Evolutionary conservation across 2,888 invertebrate species (phyloP).

Genomic region (Chrysolina haemoptera): DNA sequence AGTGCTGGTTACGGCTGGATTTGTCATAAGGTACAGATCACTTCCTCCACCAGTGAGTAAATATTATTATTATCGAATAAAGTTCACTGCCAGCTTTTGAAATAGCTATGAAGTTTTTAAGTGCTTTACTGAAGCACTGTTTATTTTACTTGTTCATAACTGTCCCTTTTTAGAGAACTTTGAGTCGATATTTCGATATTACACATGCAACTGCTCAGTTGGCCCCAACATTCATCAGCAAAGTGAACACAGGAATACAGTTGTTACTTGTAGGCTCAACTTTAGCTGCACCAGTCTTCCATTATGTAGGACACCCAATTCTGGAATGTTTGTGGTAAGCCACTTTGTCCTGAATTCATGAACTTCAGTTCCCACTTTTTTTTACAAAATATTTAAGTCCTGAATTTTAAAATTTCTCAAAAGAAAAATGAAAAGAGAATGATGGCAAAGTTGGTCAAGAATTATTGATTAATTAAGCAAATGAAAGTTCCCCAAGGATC

Average conservation of each 20-base stretch:
- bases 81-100: neutral
- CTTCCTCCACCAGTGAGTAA: constrained; percentile 88
- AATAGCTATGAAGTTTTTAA: neutral
- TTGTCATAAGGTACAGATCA: constrained; percentile 92
- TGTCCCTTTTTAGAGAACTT: constrained; percentile 79
- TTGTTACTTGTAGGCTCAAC: constrained; percentile 88
- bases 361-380: too few relatives aligned
- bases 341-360: constrained; percentile 25
- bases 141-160: too few relatives aligned
- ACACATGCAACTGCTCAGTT: constrained; percentile 93
- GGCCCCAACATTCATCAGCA: constrained; percentile 93
- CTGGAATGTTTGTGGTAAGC: constrained; percentile 83
- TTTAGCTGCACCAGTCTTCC: constrained; percentile 92
- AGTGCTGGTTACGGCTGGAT: constrained; percentile 85
- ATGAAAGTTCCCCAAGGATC: too few relatives aligned
- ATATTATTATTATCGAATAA: neutral
- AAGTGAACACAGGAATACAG: constrained; percentile 95
- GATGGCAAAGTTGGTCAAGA: too few relatives aligned
- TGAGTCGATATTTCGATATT: constrained; percentile 91
- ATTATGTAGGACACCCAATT: constrained; percentile 85
- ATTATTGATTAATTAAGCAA: neutral
- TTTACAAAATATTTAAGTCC: too few relatives aligned
- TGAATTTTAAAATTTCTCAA: too few relatives aligned
- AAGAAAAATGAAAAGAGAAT: too few relatives aligned
- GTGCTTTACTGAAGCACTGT: neutral